Percentiles rank a stretch among this genome's conserved stretches.
Evolutionary conservation across 1,140 invertebrate genomes (phyloP).

Genomic region (Drosophila kanapiae): DNA sequence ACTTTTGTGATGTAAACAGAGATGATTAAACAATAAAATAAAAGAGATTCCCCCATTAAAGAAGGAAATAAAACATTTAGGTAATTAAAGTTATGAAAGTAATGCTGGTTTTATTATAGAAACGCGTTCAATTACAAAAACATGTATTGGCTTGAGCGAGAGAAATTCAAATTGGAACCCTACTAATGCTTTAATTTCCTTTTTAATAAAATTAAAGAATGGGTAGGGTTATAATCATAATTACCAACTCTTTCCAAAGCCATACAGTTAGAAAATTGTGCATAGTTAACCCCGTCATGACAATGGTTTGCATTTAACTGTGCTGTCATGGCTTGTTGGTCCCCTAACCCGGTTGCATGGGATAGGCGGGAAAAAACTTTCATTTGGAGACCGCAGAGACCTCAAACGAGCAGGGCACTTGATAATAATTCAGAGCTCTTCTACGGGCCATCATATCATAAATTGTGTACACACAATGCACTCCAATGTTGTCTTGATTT

Average conservation of each 20-base stretch:
- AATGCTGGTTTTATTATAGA: background rate
- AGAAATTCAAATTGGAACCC: background rate
- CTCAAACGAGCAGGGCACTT: constrained; percentile 12
- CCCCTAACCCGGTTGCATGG: constrained; percentile 39
- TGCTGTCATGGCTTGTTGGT: constrained; percentile 46
- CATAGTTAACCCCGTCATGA: constrained; percentile 29
- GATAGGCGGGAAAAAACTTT: constrained; percentile 33
- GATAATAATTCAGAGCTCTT: constrained; percentile 45
- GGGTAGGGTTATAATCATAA: background rate
- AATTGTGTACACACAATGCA: constrained; percentile 43
- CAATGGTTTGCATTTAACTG: constrained; percentile 40
- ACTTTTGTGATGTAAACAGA: background rate
- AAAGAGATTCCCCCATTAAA: background rate
- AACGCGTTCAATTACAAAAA: background rate
- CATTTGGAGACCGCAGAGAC: constrained; percentile 23
- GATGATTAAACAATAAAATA: background rate
- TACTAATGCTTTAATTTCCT: background rate
- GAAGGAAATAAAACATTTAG: background rate
- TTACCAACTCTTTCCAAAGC: background rate
- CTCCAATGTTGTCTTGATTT: constrained; percentile 45
- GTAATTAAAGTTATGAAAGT: background rate
- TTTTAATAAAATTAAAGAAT: constrained; percentile 8
- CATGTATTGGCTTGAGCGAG: background rate
- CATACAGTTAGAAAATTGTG: constrained; percentile 7
- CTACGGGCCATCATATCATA: constrained; percentile 27